phyloP scores from a whole-genome alignment of 2,888 invertebrate genomes.

The Amblyjoppa fuscipennis region DNA sequence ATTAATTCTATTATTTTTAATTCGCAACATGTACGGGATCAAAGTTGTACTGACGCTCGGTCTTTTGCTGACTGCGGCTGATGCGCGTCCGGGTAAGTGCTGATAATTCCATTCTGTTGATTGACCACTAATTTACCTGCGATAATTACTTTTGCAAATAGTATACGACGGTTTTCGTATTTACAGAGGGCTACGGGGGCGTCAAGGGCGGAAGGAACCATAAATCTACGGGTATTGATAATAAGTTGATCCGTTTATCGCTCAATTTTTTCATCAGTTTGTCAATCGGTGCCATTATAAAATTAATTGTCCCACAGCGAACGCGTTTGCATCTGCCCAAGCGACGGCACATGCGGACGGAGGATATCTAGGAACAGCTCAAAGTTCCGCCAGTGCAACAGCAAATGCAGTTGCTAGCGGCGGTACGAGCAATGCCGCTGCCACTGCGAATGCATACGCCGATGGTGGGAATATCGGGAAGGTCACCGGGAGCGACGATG shows the following conservation, averaged over 20 bases:
- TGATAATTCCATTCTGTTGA: not conserved
- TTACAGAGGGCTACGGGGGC: slow-evolving; percentile 55
- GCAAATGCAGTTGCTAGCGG: slow-evolving; percentile 28
- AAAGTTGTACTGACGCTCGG: slow-evolving; percentile 39
- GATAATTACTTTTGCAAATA: not conserved
- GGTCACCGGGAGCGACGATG: slow-evolving; percentile 33
- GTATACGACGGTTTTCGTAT: not conserved
- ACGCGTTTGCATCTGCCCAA: slow-evolving; percentile 47
- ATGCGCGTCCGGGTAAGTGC: slow-evolving; percentile 55
- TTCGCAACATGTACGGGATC: slow-evolving; percentile 36
- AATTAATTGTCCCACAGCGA: slow-evolving; percentile 19
- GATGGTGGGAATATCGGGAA: slow-evolving; percentile 46
- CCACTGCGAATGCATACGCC: slow-evolving; percentile 48
- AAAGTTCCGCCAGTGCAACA: slow-evolving; percentile 51
- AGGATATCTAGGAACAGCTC: slow-evolving; percentile 33
- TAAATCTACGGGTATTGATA: slow-evolving; percentile 43
- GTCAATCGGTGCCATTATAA: not conserved
- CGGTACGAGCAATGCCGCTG: slow-evolving; percentile 48
- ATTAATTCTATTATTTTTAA: slow-evolving; percentile 21
- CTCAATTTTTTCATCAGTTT: not conserved
- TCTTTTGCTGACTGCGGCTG: slow-evolving; percentile 20
- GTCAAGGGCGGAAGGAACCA: slow-evolving; percentile 52
- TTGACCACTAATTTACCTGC: not conserved
- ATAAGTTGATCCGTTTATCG: not conserved
- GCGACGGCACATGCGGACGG: slow-evolving; percentile 34